Conservation (phyloP, 2,113 vertebrate species). For the Phylloscopus trochilus region DNA sequence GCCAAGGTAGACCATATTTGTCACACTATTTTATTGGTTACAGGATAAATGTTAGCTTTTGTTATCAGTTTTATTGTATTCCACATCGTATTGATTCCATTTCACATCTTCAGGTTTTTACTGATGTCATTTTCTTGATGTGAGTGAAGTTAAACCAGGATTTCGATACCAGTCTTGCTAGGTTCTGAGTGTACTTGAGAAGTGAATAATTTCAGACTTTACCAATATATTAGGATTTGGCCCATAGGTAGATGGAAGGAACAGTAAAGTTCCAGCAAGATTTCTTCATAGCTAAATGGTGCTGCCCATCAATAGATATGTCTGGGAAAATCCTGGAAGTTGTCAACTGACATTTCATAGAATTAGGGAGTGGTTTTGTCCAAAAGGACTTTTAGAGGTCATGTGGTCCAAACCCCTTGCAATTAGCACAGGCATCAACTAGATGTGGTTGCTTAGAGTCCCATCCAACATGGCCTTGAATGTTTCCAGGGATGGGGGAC, state of each 20-base stretch:
- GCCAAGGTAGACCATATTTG: not conserved
- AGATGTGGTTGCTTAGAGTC: not conserved
- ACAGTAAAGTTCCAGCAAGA: not conserved
- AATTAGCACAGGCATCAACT: not conserved
- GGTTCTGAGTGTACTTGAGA: not conserved
- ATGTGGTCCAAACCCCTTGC: not conserved
- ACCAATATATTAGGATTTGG: not conserved
- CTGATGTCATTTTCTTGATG: not conserved
- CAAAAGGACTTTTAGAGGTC: not conserved
- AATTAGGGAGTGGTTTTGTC: not conserved
- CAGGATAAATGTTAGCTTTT: not conserved
- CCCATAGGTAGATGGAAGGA: not conserved
- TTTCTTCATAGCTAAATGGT: not conserved
- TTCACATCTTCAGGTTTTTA: not conserved
- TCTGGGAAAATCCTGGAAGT: not conserved
- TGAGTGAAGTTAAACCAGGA: not conserved
- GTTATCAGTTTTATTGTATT: not conserved
- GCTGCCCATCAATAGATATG: rapidly evolving
- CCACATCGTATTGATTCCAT: not conserved
- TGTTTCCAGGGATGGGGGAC: not conserved
- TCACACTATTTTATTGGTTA: not conserved
- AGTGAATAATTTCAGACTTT: not conserved
- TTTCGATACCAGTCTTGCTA: not conserved
- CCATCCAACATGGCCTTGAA: rapidly evolving
- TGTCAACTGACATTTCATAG: not conserved